These are phyloP conservation scores for Taenaris catops DNA, from an alignment of 2,888 invertebrate genomes.

Conservation along the genomic window DNA sequence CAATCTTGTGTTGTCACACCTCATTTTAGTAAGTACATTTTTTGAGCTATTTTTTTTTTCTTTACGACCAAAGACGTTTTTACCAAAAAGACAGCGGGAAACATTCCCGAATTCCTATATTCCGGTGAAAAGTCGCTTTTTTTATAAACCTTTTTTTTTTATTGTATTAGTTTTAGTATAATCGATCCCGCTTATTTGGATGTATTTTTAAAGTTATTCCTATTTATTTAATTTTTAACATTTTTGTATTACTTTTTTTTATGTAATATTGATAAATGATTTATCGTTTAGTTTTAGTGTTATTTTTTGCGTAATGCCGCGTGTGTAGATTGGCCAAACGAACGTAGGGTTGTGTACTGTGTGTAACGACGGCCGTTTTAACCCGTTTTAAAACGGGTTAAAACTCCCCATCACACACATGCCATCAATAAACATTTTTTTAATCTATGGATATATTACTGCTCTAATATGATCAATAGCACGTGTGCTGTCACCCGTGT, in stretches of 20 bases:
- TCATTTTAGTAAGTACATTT: conserved; percentile 44
- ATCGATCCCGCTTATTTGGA: conserved; percentile 55
- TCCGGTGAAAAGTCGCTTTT: conserved; percentile 44
- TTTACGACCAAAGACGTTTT: conserved; percentile 60
- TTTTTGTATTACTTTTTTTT: conserved; percentile 62
- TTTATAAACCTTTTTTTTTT: conserved; percentile 30
- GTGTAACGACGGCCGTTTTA: too few relatives aligned
- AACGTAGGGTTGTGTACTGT: not conserved
- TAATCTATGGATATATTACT: too few relatives aligned
- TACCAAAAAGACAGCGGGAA: conserved; percentile 61
- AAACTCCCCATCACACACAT: too few relatives aligned
- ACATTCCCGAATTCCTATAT: conserved; percentile 47
- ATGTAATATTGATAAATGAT: conserved; percentile 26
- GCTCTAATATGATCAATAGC: too few relatives aligned
- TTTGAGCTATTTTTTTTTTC: conserved; percentile 41
- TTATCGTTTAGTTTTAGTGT: conserved; percentile 33
- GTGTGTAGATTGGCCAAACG: not conserved
- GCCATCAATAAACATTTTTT: too few relatives aligned
- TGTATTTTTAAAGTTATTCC: conserved; percentile 66
- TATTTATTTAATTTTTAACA: conserved; percentile 66
- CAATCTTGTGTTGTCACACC: conserved; percentile 34
- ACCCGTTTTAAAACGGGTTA: too few relatives aligned
- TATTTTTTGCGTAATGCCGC: conserved; percentile 29
- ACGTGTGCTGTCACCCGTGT: too few relatives aligned
- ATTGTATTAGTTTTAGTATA: conserved; percentile 31